Conservation (phyloP, 2,888 invertebrate species). For the Xanthia icteritia region DNA sequence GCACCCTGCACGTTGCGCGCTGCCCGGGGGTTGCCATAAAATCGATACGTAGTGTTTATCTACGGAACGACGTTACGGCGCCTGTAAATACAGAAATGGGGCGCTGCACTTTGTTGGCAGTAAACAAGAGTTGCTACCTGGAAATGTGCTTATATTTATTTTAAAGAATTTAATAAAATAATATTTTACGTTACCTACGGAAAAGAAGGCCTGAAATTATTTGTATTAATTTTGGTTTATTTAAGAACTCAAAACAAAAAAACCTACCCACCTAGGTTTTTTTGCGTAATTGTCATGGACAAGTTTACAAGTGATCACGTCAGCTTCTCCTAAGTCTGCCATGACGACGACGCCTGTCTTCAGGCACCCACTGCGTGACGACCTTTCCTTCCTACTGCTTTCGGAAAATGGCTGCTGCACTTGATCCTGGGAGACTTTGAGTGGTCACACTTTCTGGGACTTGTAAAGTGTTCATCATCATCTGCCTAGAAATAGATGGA, state of each 20-base stretch:
- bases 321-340: not conserved
- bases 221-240: not conserved
- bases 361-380: not conserved
- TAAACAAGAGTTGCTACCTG: constrained; percentile 17
- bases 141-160: not conserved
- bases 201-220: not conserved
- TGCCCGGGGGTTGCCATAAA: constrained; percentile 57
- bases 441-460: not conserved
- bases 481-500: no score
- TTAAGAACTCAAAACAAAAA: no score
- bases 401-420: not conserved
- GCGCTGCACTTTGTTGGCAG: constrained; percentile 58
- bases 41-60: constrained; percentile 67
- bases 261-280: not conserved
- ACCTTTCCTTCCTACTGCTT: not conserved
- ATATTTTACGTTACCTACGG: no score
- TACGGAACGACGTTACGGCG: constrained; percentile 63
- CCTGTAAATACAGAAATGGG: constrained; percentile 57
- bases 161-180: not conserved
- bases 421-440: not conserved
- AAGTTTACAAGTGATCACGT: not conserved
- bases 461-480: not conserved
- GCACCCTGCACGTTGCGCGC: constrained; percentile 55
- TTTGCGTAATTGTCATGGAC: not conserved
- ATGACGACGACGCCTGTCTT: not conserved